Conservation (phyloP, 2,797 vertebrate species). For the Ispidina lecontei region DNA sequence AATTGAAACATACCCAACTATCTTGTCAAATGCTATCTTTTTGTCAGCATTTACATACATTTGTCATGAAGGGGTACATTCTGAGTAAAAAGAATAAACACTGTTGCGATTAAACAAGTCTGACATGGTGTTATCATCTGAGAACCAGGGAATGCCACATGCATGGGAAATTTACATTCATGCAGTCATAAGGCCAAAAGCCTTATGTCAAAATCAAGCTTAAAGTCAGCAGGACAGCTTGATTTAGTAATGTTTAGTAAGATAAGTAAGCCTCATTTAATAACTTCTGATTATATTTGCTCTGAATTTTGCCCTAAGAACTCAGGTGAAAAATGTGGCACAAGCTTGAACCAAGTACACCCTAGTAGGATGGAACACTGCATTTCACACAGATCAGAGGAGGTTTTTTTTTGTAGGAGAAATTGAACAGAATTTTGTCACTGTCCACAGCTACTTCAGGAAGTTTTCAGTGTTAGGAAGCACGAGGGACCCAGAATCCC, state of each 20-base stretch:
- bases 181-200: neutral
- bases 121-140: constrained; percentile 33
- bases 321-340: neutral
- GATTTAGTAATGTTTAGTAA: neutral
- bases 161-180: constrained; percentile 12
- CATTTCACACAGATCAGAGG: neutral
- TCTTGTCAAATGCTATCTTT: constrained; percentile 59
- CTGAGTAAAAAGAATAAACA: constrained; percentile 50
- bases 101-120: constrained; percentile 62
- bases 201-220: neutral
- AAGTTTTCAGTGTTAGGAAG: neutral
- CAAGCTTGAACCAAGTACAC: neutral
- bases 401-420: neutral
- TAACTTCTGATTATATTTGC: neutral
- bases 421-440: neutral
- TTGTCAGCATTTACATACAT: constrained; percentile 62
- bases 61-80: constrained; percentile 36
- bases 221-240: neutral
- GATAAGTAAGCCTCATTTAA: neutral
- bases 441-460: neutral
- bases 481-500: neutral
- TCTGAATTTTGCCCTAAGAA: neutral
- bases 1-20: constrained; percentile 58
- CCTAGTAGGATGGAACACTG: neutral
- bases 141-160: constrained; percentile 33